Conservation (phyloP, 1,140 invertebrate species). For the Acromyrmex charruanus region DNA sequence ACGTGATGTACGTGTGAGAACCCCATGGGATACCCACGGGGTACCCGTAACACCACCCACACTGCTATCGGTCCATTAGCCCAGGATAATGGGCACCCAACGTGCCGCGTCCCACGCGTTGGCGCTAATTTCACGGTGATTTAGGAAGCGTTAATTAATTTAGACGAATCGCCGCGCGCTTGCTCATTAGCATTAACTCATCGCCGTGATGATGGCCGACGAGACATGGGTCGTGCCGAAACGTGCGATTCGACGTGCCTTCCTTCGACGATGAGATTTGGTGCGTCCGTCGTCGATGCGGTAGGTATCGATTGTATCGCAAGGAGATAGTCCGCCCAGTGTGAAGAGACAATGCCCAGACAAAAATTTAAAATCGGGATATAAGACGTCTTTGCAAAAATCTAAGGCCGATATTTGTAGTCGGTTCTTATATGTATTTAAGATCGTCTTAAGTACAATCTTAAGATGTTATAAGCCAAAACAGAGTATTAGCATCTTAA, state of each 20-base stretch:
- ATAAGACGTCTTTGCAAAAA: too few relatives aligned
- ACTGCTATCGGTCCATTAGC: constrained; percentile 50
- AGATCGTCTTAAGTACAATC: too few relatives aligned
- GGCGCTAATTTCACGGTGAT: constrained; percentile 61
- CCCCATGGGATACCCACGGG: constrained; percentile 22
- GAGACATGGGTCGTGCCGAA: constrained; percentile 31
- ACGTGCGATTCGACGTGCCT: constrained; percentile 35
- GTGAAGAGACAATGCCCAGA: neutral
- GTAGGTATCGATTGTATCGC: constrained; percentile 50
- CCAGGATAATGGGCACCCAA: constrained; percentile 46
- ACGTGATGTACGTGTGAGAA: constrained; percentile 7
- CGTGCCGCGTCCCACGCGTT: constrained; percentile 45
- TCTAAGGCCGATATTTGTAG: too few relatives aligned
- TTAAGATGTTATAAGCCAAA: too few relatives aligned
- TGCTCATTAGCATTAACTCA: constrained; percentile 61
- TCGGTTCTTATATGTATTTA: too few relatives aligned
- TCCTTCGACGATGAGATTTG: neutral
- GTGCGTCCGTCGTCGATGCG: constrained; percentile 30
- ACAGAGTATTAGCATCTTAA: too few relatives aligned
- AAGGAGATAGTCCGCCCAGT: neutral
- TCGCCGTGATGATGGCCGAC: constrained; percentile 42
- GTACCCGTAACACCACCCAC: constrained; percentile 20
- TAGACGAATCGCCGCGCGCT: constrained; percentile 50
- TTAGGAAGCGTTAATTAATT: constrained; percentile 64
- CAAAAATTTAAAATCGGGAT: too few relatives aligned